A percentile compares a stretch with the other conserved stretches of the same genome.
These are phyloP conservation scores for Ephydatia muelleri DNA, from an alignment of 37 sponge, comb jelly and placozoan genomes.

Conservation along the genomic window DNA sequence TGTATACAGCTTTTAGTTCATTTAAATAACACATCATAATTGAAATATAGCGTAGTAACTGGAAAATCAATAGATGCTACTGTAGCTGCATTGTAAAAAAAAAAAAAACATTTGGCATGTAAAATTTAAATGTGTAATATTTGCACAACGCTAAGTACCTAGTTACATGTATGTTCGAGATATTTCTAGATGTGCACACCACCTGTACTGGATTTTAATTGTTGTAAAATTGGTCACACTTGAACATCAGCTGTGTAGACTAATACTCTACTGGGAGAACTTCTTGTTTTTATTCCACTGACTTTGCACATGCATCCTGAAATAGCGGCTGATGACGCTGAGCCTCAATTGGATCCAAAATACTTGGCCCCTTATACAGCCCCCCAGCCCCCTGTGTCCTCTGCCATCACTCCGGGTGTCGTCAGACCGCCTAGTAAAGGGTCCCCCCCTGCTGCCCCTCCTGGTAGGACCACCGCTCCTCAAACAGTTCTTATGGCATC, in stretches of 20 bases:
- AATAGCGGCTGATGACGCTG: not conserved
- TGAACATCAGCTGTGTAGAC: no score
- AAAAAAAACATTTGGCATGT: no score
- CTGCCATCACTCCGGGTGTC: slow-evolving; percentile 16
- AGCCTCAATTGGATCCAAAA: slow-evolving; percentile 47
- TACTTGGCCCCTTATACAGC: slow-evolving; percentile 26
- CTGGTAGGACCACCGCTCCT: not conserved
- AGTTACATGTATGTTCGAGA: no score
- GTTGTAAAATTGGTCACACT: no score
- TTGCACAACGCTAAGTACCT: no score
- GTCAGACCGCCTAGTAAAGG: slow-evolving; percentile 1
- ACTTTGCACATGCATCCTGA: not conserved
- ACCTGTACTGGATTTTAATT: no score
- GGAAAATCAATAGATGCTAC: no score
- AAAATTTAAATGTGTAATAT: no score
- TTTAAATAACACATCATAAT: no score
- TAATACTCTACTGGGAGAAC: no score
- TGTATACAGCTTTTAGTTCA: not conserved
- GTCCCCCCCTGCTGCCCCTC: not conserved
- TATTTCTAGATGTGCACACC: no score
- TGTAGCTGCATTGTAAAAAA: not conserved
- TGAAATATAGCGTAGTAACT: no score
- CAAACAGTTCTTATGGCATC: not conserved
- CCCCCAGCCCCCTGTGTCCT: not conserved
- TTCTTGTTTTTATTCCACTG: not conserved